Evolutionary conservation across 2,797 vertebrate species (phyloP).

Genomic region (Falco biarmicus): DNA sequence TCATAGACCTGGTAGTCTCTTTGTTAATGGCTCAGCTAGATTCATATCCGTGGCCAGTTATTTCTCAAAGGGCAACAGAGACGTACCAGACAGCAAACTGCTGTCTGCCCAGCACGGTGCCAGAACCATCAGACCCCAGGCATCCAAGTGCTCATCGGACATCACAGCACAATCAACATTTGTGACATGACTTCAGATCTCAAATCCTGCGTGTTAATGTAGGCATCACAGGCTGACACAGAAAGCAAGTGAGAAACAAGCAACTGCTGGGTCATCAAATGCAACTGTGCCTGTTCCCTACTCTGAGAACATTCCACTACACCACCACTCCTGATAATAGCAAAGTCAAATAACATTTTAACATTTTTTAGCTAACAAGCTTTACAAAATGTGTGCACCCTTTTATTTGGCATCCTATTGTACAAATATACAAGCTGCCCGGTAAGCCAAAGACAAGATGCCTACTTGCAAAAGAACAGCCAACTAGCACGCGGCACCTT

Average conservation of each 20-base stretch:
- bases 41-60: neutral
- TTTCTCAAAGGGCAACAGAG: neutral
- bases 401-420: neutral
- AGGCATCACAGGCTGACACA: neutral
- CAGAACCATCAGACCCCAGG: neutral
- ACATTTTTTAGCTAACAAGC: neutral
- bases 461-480: neutral
- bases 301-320: neutral
- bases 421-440: neutral
- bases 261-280: neutral
- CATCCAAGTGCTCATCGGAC: rapidly evolving
- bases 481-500: neutral
- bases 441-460: neutral
- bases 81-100: neutral
- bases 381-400: neutral
- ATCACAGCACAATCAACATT: neutral
- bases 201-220: rapidly evolving
- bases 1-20: neutral
- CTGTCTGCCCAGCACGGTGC: neutral
- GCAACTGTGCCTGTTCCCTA: neutral
- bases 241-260: neutral
- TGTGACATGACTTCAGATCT: neutral
- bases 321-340: neutral
- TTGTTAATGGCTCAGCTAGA: neutral
- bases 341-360: neutral